Evolutionary conservation across 1,140 invertebrate genomes (phyloP).

Genomic region (Stenopsyche tienmushanensis): DNA sequence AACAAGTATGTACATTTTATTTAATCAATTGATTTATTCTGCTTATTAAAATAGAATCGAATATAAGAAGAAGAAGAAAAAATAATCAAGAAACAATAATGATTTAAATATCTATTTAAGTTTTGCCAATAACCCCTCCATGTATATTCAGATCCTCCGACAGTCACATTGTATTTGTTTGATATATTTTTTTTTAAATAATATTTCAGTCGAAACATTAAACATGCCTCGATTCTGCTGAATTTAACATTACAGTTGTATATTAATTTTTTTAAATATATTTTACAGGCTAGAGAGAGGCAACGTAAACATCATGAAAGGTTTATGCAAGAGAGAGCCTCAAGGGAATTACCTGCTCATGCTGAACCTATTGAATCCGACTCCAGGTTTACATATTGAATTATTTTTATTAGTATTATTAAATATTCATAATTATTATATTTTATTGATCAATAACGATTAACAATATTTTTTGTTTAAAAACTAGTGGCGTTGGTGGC

Average conservation of each 20-base stretch:
- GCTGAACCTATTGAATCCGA: conserved; percentile 69
- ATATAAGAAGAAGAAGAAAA: too few relatives aligned
- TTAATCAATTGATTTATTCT: neutral
- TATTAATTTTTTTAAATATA: conserved; percentile 4
- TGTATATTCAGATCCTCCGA: neutral
- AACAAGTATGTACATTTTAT: conserved; percentile 43
- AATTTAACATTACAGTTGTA: too few relatives aligned
- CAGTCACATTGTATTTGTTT: neutral
- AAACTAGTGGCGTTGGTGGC: conserved; percentile 28
- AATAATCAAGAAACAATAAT: too few relatives aligned
- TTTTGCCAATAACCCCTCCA: too few relatives aligned
- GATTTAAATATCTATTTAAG: too few relatives aligned
- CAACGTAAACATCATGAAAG: conserved; percentile 48
- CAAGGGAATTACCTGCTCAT: conserved; percentile 61
- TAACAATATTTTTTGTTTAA: conserved; percentile 4
- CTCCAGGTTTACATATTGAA: conserved; percentile 47
- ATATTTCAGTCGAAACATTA: too few relatives aligned
- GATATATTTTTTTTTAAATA: too few relatives aligned
- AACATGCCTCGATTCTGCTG: too few relatives aligned
- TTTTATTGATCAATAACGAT: neutral
- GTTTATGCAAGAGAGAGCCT: conserved; percentile 54
- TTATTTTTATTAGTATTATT: neutral
- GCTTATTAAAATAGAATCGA: neutral
- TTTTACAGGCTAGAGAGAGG: conserved; percentile 45
- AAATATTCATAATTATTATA: conserved; percentile 3